phyloP scores from a whole-genome alignment of 2,797 vertebrate genomes.

The Takifugu ocellatus region DNA sequence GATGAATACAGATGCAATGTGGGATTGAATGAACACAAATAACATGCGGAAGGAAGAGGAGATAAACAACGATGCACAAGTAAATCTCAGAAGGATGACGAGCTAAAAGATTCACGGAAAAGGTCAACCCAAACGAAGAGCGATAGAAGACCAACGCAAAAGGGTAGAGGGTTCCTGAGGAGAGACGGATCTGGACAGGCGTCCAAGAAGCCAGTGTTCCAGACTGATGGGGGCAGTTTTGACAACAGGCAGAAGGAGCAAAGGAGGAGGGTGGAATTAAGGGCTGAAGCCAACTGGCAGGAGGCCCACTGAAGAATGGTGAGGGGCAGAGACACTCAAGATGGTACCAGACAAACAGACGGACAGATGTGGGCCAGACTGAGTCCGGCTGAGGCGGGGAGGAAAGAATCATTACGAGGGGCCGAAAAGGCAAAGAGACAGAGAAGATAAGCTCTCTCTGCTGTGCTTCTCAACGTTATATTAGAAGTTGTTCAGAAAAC shows the following conservation, averaged over 20 bases:
- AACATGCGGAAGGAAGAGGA: background rate
- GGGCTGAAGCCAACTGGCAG: conserved; percentile 47
- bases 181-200: conserved; percentile 21
- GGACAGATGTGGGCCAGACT: conserved; percentile 61
- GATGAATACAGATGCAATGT: background rate
- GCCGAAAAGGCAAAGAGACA: conserved; percentile 15
- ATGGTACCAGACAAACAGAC: conserved; percentile 54
- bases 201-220: conserved; percentile 15
- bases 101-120: conserved; percentile 22
- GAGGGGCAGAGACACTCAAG: conserved; percentile 52
- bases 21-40: background rate
- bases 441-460: conserved; percentile 6
- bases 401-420: conserved; percentile 18
- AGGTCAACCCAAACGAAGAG: conserved; percentile 25
- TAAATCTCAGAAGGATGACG: background rate
- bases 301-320: conserved; percentile 41
- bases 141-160: conserved; percentile 21
- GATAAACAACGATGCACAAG: background rate
- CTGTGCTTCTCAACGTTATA: no score
- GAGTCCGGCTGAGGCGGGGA: conserved; percentile 43
- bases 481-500: no score
- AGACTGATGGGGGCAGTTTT: conserved; percentile 41
- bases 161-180: conserved; percentile 13
- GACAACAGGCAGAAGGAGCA: conserved; percentile 47
- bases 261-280: conserved; percentile 11